Base-by-base conservation (phyloP, 2,113 vertebrate species). In the Cettia cetti region DNA sequence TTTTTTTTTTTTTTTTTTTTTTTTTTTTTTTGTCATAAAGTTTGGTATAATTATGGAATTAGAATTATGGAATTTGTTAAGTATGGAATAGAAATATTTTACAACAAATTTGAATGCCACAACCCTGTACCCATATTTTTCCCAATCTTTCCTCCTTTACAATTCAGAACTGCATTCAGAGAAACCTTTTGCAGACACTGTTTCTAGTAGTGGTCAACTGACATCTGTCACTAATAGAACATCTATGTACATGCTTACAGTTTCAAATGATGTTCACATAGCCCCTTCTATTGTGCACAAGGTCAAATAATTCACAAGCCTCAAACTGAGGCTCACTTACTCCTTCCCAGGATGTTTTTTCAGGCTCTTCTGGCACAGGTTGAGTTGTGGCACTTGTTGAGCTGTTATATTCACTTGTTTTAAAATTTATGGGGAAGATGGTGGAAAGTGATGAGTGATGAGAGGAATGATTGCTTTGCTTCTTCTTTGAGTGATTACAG, bases 141-240 rank as follows among this genome's bases (percentile, higher is more conserved):
- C 31, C 24, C 45, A 31, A 0, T 57, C 15, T 74, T 70, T 74
- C 15, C 21, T 70, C 12, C 50, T 79, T 56, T 61, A 15, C 0
- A 0, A 24, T 68, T 66, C 42, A 54, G 39, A 82, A 35, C 26
- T 52, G 11, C 0, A 1, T 72, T 45, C 0, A 11, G 60, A 49
- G 42, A 69, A 86, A 77, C 7, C 8, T 56, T 78, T 71, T 0
- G 0, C 3, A 35, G 64, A 19, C 6, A 22, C 6, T 15, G 4
- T 68, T 92, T 60, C 68, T 76, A 57, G 17, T 23, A 50, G 61
- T 10, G 22, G 22, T 33, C 37, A 79, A 3, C 18, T 39, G 39
- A 59, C 16, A 83, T 12, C 21, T 89, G 22, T 27, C 31, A 33
- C 42, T 28, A 54, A 37, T 8, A 53, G 61, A 79, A 13, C 28